Conservation (phyloP, 2,113 vertebrate species). For the Paradoxurus hermaphroditus region DNA sequence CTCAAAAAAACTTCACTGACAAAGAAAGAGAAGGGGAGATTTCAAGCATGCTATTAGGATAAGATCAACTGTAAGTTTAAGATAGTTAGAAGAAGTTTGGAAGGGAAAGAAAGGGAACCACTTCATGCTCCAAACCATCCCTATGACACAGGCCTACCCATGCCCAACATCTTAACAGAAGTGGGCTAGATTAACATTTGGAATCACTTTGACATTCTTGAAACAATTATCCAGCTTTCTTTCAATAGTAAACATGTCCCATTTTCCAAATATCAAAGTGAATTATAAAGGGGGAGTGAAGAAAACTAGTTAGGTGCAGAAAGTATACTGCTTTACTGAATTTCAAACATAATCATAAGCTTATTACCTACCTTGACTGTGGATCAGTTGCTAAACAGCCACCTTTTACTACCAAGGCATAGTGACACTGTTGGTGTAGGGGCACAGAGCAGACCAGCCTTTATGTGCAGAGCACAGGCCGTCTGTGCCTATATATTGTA, state of each 20-base stretch:
- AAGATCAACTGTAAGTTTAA: neutral
- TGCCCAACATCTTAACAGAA: neutral
- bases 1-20: neutral
- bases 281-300: neutral
- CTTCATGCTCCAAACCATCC: neutral
- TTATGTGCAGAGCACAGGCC: too few species aligned
- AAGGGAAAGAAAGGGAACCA: neutral
- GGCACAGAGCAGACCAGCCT: rapidly evolving
- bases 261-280: neutral
- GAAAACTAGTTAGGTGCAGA: neutral
- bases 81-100: neutral
- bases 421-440: rapidly evolving
- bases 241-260: neutral
- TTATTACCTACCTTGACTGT: neutral
- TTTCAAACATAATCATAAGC: neutral
- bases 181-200: neutral
- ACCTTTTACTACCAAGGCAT: neutral
- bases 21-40: neutral
- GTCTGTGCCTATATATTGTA: too few species aligned
- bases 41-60: neutral
- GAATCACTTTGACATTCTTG: neutral
- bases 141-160: neutral
- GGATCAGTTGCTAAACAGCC: neutral
- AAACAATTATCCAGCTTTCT: neutral
- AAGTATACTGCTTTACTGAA: neutral